Evolutionary conservation across 2,888 invertebrate genomes (phyloP), one percentile per base, ranked within the genome.

Genomic region (Parelbella ahira): DNA sequence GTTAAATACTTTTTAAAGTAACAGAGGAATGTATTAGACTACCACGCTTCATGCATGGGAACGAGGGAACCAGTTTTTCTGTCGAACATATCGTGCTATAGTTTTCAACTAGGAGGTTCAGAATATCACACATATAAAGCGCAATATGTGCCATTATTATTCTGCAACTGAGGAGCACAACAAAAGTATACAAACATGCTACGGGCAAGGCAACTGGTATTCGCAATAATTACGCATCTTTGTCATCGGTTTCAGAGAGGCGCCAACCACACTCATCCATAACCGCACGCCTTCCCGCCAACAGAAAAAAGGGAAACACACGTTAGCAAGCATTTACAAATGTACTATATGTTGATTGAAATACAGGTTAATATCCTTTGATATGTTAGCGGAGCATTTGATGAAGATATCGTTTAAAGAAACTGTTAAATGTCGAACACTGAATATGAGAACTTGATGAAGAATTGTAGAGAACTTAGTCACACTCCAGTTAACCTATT

Each of bases 401-500:
- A 37, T 45, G 20, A 37, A 51, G 44, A 45, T 21, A 2, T 33
- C 27, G 42, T 39, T 37, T 37, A 48, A 48, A 43, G 25, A 48
- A 50, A 52, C 56, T 53, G 54, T 56, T 63, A 68, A 70, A 66
- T 71, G 71, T 70, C 71, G 73, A 73, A 68, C 56, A 71, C 54
- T 64, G 61, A 67, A 69, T 70, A 71, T 73, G 73, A 73, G 74
- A 68, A 64, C 53, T 58, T 60, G 58, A 68, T 69, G 64, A 63
- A 68, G 70, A 73, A 74, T 72, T 72, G 72, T 73, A 66, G 66
- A 54, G 63, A 62, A 64, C 63, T 74, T 73, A 75, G 74, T 56
- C 64, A 71, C 68, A 71, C 64, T 72, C 53, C 62, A 62, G 60
- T 57, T 64, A 50, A 32, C 54, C 70, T 67, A 70, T 74, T 72